These are phyloP conservation scores for Corythornis cristatus DNA, from an alignment of 2,113 vertebrate species.

Conservation along the genomic window DNA sequence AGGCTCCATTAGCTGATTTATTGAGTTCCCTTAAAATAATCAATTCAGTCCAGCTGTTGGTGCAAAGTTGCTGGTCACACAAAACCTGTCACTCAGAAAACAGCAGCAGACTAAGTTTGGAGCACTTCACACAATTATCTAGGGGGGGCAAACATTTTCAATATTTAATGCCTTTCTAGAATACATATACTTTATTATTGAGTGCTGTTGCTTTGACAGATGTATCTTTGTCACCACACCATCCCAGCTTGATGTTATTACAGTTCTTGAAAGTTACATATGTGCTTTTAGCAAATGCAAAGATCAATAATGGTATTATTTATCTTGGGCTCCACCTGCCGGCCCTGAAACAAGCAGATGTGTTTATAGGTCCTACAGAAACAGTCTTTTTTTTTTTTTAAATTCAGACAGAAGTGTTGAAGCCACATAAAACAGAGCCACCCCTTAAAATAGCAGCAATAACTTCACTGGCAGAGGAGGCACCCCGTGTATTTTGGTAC, in stretches of 20 bases:
- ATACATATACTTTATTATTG: not conserved
- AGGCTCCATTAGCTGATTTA: not conserved
- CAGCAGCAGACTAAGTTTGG: not conserved
- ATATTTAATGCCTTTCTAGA: not conserved
- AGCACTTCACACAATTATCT: not conserved
- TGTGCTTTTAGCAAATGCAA: not conserved
- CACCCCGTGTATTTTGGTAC: not conserved
- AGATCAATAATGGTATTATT: not conserved
- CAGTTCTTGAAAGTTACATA: not conserved
- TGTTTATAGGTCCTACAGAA: not conserved
- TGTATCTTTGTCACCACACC: not conserved
- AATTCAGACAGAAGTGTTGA: not conserved
- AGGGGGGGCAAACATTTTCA: not conserved
- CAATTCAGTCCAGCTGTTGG: not conserved
- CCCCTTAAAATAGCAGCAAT: not conserved
- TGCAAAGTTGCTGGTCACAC: not conserved
- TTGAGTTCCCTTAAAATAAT: not conserved
- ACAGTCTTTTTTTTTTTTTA: not conserved
- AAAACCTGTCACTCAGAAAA: not conserved
- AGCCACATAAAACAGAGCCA: not conserved
- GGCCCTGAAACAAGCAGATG: not conserved
- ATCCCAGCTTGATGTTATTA: not conserved
- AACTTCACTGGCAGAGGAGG: not conserved
- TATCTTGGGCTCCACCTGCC: conserved; percentile 1
- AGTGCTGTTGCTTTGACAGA: not conserved